Percentiles rank a stretch among this genome's conserved stretches.
Evolutionary conservation across 2,113 vertebrate species (phyloP).

Genomic region (Rousettus leschenaultii): DNA sequence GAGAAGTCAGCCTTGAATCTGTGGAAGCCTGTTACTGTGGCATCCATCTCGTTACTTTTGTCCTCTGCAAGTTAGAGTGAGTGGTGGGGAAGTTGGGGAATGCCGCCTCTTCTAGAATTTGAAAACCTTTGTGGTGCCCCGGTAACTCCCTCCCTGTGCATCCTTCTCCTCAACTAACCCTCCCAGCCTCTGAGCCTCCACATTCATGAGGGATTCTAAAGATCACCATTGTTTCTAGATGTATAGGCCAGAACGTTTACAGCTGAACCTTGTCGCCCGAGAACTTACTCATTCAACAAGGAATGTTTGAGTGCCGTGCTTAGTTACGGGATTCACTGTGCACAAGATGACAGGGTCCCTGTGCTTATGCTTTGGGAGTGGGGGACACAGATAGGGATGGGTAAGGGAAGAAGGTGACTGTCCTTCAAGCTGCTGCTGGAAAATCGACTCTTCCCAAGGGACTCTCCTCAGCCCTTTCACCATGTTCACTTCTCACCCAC

Average conservation of each 20-base stretch:
- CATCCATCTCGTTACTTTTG: not conserved
- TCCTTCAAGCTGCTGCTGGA: not conserved
- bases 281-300: not conserved
- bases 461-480: not conserved
- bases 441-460: not conserved
- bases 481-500: conserved; percentile 55
- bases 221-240: not conserved
- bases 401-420: not conserved
- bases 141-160: not conserved
- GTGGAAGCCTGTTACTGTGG: fast-evolving
- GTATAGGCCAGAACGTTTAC: not conserved
- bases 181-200: not conserved
- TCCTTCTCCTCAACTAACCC: not conserved
- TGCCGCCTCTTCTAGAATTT: not conserved
- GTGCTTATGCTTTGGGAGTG: not conserved
- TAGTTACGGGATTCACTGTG: not conserved
- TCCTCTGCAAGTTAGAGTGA: not conserved
- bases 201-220: not conserved
- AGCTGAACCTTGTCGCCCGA: not conserved
- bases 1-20: not conserved
- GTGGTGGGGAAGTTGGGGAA: not conserved
- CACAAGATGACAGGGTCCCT: not conserved
- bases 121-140: not conserved
- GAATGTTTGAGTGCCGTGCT: fast-evolving
- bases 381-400: not conserved